Percentiles rank a stretch among this genome's conserved stretches.
Evolutionary conservation across 2,797 vertebrate species (phyloP).

Genomic region (Odontamblyopus rebecca): DNA sequence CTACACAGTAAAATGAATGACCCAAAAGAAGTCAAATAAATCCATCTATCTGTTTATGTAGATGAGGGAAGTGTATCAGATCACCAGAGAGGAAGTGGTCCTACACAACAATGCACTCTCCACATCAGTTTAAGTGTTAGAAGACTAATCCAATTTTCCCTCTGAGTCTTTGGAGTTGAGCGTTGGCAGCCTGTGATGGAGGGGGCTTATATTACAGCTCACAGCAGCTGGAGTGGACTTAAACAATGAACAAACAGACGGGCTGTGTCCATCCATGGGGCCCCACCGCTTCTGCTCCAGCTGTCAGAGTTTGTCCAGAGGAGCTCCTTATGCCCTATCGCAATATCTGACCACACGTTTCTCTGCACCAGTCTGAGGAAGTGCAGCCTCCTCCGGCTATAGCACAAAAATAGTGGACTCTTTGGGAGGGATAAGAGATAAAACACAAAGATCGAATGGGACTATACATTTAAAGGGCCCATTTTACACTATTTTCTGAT

Average conservation of each 20-base stretch:
- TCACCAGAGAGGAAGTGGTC: conserved; percentile 9
- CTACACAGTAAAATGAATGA: not conserved
- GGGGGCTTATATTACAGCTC: conserved; percentile 66
- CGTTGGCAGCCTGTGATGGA: conserved; percentile 54
- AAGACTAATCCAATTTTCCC: conserved; percentile 43
- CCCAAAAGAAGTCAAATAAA: not conserved
- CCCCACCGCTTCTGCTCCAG: conserved; percentile 65
- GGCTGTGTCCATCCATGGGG: conserved; percentile 53
- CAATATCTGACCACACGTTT: conserved; percentile 36
- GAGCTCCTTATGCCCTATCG: conserved; percentile 33
- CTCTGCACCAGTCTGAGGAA: conserved; percentile 35
- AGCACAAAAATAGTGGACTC: conserved; percentile 33
- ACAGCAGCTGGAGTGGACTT: conserved; percentile 74
- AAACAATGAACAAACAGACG: conserved; percentile 78
- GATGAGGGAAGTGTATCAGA: conserved; percentile 5
- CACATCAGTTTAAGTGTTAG: conserved; percentile 32
- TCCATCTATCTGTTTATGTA: not conserved
- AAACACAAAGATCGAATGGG: conserved; percentile 25
- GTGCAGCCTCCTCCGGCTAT: conserved; percentile 34
- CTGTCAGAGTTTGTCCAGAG: conserved; percentile 68
- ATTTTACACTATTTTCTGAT: no score
- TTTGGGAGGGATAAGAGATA: conserved; percentile 11
- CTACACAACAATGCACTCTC: conserved; percentile 20
- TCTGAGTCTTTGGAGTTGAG: conserved; percentile 29
- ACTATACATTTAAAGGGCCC: not conserved